Percentiles rank a stretch among this genome's conserved stretches.
Conservation (phyloP, 2,113 vertebrate species). For the rabbit (Oryctolagus cuniculus) region mOryCun1.1 NC_091450.1:14992501-14993000, state of each 20-base stretch:
- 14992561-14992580: background rate
- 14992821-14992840: background rate
- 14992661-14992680: background rate
- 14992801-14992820: background rate
- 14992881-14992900: too few species aligned
- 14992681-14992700: background rate
- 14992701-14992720: background rate
- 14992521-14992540: background rate
- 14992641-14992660: background rate
- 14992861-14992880: too few species aligned
- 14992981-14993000: too few species aligned
- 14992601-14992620: background rate
- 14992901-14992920: too few species aligned
- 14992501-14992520: background rate
- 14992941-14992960: too few species aligned
- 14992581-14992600: background rate
- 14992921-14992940: too few species aligned
- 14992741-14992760: slow-evolving; percentile 6
- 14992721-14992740: background rate
- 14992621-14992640: background rate
- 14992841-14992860: too few species aligned
- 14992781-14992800: background rate
- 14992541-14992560: background rate
- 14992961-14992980: too few species aligned
- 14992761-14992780: background rate